Evolutionary conservation across 2,797 vertebrate genomes (phyloP), one percentile per base, ranked within the genome.

Genomic region (Enteromius fasciolatus): DNA sequence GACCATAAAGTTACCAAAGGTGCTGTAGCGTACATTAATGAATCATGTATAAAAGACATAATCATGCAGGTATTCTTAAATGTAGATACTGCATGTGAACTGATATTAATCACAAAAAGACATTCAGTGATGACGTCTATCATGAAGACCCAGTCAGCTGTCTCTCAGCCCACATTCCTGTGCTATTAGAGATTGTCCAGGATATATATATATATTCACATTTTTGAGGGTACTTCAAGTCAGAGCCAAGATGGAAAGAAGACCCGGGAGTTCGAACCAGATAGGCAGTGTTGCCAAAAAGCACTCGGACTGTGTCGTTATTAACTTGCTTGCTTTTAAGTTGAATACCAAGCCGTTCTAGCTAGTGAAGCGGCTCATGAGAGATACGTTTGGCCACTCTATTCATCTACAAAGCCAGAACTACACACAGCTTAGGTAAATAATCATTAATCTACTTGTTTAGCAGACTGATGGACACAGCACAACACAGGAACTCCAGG

Each of bases 41-140:
- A 90, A 88, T 90, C 90, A 93, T 92, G 92, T 95, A 94, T 91
- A 95, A 94, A 95, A 95, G 89, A 94, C 92, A 88, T 88, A 92
- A 91, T 92, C 93, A 94, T 93, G 89, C 61, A 93, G 86, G 85
- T 90, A 88, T 90, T 87, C 74, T 90, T 78, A 86, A 92, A 89
- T 91, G 92, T 90, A 89, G 6, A 90, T 87, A 87, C 89, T 90
- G 90, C 91, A 92, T 84, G 84, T 85, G 83, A 84, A 91, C 89
- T 90, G 90, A 64, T 76, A 66, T 39, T 67, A 74, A 80, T 36
- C 70, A 74, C 77, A 85, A 87, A 82, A 89, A 89, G 83, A 93
- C 91, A 91, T 92, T 93, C 81, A 88, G 80, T 81, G 68, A 80
- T 83, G 61, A 82, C 67, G 84, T 85, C 76, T 25, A 91, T 85